Evolutionary conservation across 2,888 invertebrate species (phyloP).

Genomic region (Leptinotarsa peninsularis): DNA sequence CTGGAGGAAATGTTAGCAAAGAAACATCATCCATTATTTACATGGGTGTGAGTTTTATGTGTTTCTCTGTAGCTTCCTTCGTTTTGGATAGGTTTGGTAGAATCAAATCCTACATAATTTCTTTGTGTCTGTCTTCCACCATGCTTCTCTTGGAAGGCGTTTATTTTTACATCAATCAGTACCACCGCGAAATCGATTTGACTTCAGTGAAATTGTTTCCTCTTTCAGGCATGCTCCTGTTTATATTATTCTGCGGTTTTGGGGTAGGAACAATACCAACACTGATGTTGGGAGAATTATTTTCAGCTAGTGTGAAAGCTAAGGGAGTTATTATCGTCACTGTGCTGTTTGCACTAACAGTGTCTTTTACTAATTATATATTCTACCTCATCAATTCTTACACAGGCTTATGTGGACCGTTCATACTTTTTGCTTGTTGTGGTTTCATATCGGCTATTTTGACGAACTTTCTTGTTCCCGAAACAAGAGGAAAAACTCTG

Average conservation of each 20-base stretch:
- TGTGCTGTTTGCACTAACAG: slow-evolving; percentile 51
- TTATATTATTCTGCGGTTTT: slow-evolving; percentile 50
- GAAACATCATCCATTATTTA: slow-evolving; percentile 49
- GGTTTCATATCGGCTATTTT: slow-evolving; percentile 52
- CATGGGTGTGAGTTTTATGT: slow-evolving; percentile 41
- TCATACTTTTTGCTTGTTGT: slow-evolving; percentile 55
- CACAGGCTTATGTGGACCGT: slow-evolving; percentile 58
- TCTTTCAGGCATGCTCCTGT: slow-evolving; percentile 55
- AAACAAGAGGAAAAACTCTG: slow-evolving; percentile 62
- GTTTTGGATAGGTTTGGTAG: slow-evolving; percentile 52
- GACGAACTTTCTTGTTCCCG: slow-evolving; percentile 58
- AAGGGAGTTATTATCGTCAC: slow-evolving; percentile 55
- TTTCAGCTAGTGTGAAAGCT: slow-evolving; percentile 57
- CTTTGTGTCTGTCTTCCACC: slow-evolving; percentile 49
- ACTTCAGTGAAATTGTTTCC: slow-evolving; percentile 56
- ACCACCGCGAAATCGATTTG: slow-evolving; percentile 49
- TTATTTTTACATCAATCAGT: slow-evolving; percentile 53
- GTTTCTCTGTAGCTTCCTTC: slow-evolving; percentile 47
- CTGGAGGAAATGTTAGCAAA: slow-evolving; percentile 53
- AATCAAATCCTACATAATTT: slow-evolving; percentile 50
- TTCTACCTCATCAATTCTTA: slow-evolving; percentile 56
- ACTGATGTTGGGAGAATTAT: slow-evolving; percentile 57
- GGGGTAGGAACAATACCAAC: slow-evolving; percentile 57
- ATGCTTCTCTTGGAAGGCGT: slow-evolving; percentile 37
- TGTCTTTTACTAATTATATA: slow-evolving; percentile 52